Evolutionary conservation across 2,888 invertebrate species (phyloP).

Genomic region (Oxycera nigricornis): DNA sequence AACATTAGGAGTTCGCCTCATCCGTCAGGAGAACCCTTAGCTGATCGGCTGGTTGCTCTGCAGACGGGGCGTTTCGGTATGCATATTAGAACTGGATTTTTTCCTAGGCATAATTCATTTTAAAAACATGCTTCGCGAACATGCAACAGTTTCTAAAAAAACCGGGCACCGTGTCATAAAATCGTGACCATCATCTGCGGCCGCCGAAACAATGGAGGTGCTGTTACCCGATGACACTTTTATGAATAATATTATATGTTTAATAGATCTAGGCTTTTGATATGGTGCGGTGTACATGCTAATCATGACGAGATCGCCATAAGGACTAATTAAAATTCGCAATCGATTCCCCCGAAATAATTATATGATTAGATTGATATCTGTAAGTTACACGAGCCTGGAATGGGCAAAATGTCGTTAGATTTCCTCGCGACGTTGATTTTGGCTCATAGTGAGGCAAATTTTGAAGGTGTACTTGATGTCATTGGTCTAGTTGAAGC

Average conservation of each 20-base stretch:
- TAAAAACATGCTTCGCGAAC: constrained; percentile 6
- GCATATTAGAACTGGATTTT: constrained; percentile 33
- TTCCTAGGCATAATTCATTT: constrained; percentile 11
- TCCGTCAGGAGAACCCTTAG: constrained; percentile 4
- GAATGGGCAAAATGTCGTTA: too few relatives aligned
- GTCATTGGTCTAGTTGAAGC: too few relatives aligned
- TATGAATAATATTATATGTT: constrained; percentile 19
- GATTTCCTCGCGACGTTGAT: too few relatives aligned
- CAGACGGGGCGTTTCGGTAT: neutral
- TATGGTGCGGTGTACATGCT: constrained; percentile 15
- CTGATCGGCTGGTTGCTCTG: neutral
- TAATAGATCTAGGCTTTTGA: constrained; percentile 13
- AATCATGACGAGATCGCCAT: constrained; percentile 9
- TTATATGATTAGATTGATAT: constrained; percentile 12
- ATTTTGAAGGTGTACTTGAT: too few relatives aligned
- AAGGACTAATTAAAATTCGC: constrained; percentile 12
- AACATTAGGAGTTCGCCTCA: neutral
- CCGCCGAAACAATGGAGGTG: constrained; percentile 15
- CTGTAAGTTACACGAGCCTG: neutral
- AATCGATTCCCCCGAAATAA: neutral
- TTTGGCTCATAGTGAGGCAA: too few relatives aligned
- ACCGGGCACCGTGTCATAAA: constrained; percentile 30
- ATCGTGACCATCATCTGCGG: constrained; percentile 1
- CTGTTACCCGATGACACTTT: constrained; percentile 23
- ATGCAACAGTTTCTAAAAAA: constrained; percentile 28